phyloP scores from a whole-genome alignment of 2,888 invertebrate species.

The Lysandra coridon region DNA sequence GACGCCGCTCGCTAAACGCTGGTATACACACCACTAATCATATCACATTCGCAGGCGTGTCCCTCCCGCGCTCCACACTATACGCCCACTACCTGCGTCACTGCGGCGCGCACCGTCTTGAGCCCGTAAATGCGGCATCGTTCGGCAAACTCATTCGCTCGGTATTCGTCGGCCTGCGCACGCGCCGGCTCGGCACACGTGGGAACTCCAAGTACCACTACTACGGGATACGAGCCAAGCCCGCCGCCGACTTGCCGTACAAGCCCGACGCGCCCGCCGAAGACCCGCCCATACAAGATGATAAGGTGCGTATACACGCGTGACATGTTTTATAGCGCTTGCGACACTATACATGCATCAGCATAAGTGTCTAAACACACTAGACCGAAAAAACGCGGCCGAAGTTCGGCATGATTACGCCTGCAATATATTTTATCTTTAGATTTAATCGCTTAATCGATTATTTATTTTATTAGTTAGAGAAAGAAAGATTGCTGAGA shows the following conservation, averaged over 20 bases:
- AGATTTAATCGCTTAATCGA: too few relatives aligned
- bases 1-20: too few relatives aligned
- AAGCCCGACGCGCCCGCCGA: slow-evolving; percentile 34
- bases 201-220: slow-evolving; percentile 99
- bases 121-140: slow-evolving; percentile 99
- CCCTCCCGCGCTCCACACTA: slow-evolving; percentile 95
- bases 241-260: slow-evolving; percentile 40
- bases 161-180: slow-evolving; percentile 97
- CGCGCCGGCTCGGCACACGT: slow-evolving; percentile 96
- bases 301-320: not conserved
- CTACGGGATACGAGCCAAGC: slow-evolving; percentile 99
- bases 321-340: too few relatives aligned
- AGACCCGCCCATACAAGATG: not conserved
- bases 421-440: too few relatives aligned
- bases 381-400: too few relatives aligned
- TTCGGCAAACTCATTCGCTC: slow-evolving; percentile 99
- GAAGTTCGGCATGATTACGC: too few relatives aligned
- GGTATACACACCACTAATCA: not conserved
- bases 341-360: too few relatives aligned
- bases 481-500: too few relatives aligned
- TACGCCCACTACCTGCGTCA: slow-evolving; percentile 98
- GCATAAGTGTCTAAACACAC: too few relatives aligned
- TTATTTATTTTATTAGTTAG: too few relatives aligned
- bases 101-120: slow-evolving; percentile 94
- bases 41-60: slow-evolving; percentile 79